Conservation (phyloP, 2,797 vertebrate species). For the Lemur catta region DNA sequence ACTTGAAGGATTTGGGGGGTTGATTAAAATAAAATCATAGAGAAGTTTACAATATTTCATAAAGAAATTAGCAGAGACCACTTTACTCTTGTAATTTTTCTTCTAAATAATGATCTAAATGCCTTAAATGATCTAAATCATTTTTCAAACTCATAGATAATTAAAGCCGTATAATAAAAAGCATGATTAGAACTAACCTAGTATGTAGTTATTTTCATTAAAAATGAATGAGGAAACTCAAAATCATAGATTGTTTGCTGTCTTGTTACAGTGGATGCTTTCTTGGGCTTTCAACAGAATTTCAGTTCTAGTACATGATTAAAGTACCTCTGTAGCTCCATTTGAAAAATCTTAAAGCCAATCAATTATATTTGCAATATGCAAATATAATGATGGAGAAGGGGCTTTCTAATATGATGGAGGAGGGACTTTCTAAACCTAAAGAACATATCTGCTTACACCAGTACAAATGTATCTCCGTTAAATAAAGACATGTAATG, state of each 20-base stretch:
- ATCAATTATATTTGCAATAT: background rate
- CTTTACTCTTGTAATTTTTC: constrained; percentile 4
- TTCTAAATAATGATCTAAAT: background rate
- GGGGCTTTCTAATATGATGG: background rate
- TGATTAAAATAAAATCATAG: constrained; percentile 36
- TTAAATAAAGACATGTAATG: background rate
- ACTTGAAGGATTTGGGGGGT: background rate
- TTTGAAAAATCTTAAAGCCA: background rate
- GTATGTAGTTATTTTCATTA: background rate
- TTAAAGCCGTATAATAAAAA: background rate
- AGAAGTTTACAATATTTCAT: constrained; percentile 2
- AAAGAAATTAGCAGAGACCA: background rate
- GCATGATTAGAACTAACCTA: background rate
- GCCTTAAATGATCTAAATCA: background rate
- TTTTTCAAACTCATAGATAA: background rate
- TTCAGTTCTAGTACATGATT: background rate
- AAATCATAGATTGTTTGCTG: background rate
- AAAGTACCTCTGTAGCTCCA: background rate
- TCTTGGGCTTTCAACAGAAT: constrained; percentile 10
- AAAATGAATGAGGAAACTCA: background rate
- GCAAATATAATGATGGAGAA: background rate
- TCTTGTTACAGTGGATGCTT: background rate
- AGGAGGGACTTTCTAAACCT: background rate
- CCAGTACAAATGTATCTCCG: background rate
- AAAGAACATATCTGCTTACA: background rate